A percentile compares a stretch with the other conserved stretches of the same genome.
Evolutionary conservation across 2,888 invertebrate species (phyloP).

Genomic region (Timandra comae): DNA sequence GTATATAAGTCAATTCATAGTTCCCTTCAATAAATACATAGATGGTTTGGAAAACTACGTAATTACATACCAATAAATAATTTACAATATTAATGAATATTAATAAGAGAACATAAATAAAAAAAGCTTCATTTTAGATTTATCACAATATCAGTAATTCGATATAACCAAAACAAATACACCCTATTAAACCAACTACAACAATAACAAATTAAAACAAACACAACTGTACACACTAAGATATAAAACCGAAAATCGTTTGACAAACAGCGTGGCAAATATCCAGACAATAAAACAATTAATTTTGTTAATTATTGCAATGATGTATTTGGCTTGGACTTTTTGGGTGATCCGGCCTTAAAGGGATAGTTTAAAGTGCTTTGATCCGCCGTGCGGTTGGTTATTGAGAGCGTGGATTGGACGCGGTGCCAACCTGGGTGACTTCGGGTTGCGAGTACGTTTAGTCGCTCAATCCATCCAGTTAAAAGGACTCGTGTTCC

Average conservation of each 20-base stretch:
- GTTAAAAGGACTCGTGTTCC: slow-evolving; percentile 66
- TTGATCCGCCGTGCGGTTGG: slow-evolving; percentile 37
- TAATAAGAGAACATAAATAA: too few relatives aligned
- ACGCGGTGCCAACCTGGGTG: slow-evolving; percentile 62
- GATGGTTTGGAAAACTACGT: too few relatives aligned
- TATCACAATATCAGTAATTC: too few relatives aligned
- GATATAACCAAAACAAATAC: too few relatives aligned
- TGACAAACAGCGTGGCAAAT: slow-evolving; percentile 38
- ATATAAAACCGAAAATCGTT: slow-evolving; percentile 21
- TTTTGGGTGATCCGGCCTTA: slow-evolving; percentile 56
- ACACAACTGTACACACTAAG: too few relatives aligned
- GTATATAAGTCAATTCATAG: too few relatives aligned
- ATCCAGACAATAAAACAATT: slow-evolving; percentile 50
- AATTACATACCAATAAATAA: too few relatives aligned
- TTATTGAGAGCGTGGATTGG: slow-evolving; percentile 28
- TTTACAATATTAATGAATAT: too few relatives aligned
- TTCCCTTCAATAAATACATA: too few relatives aligned
- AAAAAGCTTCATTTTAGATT: too few relatives aligned
- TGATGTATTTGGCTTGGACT: slow-evolving; percentile 37
- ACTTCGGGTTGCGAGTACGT: slow-evolving; percentile 48
- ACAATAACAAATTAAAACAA: too few relatives aligned
- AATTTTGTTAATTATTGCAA: slow-evolving; percentile 39
- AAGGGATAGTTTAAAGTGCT: slow-evolving; percentile 56
- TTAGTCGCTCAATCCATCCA: slow-evolving; percentile 66
- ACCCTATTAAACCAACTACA: too few relatives aligned